Conservation (phyloP, 2,888 invertebrate genomes). For the Heteromurus nitidus region DNA sequence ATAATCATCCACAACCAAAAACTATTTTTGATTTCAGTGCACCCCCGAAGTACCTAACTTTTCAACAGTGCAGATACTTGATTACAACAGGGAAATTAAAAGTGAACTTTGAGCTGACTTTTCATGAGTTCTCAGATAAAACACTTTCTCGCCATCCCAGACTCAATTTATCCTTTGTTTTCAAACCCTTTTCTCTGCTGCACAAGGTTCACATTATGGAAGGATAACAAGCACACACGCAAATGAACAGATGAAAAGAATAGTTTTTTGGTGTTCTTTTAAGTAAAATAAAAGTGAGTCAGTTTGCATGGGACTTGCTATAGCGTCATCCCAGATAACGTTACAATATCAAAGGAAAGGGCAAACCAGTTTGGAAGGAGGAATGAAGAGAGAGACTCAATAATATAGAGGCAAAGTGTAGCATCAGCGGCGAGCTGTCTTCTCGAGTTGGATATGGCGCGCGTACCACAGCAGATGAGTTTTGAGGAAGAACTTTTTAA, state of each 20-base stretch:
- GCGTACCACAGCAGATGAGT: slow-evolving; percentile 43
- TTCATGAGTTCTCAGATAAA: too few species aligned
- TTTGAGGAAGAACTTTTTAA: slow-evolving; percentile 61
- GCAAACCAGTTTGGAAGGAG: slow-evolving; percentile 7
- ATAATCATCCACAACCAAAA: too few species aligned
- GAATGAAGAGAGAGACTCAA: neutral
- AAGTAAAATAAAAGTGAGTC: too few species aligned
- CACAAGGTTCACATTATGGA: neutral
- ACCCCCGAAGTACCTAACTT: too few species aligned
- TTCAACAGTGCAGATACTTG: too few species aligned
- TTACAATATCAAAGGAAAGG: slow-evolving; percentile 11
- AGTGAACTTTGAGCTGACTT: slow-evolving; percentile 8
- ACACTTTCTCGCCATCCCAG: neutral
- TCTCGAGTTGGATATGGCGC: neutral
- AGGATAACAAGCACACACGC: slow-evolving; percentile 17
- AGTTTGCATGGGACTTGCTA: too few species aligned
- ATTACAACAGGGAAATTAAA: slow-evolving; percentile 41
- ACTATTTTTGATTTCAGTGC: too few species aligned
- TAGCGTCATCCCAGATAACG: too few species aligned
- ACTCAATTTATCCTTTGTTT: too few species aligned
- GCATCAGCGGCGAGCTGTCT: neutral
- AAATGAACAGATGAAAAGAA: slow-evolving; percentile 22
- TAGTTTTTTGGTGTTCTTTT: slow-evolving; percentile 4
- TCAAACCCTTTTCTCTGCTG: neutral
- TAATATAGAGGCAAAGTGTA: neutral